Evolutionary conservation across 1,140 invertebrate genomes (phyloP).

Genomic region (Agrilus planipennis): DNA sequence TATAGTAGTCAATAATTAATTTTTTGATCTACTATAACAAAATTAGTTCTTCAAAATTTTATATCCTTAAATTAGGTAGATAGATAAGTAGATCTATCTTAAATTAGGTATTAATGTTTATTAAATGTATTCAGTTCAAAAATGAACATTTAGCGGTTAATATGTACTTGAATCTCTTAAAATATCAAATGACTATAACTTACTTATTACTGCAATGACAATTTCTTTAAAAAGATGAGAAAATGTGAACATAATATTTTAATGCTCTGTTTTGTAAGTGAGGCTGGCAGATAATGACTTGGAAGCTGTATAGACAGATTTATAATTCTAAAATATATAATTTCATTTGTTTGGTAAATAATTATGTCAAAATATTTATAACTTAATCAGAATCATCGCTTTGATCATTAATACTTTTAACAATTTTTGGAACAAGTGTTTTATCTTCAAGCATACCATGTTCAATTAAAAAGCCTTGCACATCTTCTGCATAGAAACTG

Average conservation of each 20-base stretch:
- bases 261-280: not conserved
- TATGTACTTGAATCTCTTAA: not conserved
- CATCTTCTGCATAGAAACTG: conserved; percentile 82
- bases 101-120: too few relatives aligned
- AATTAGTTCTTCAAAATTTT: not conserved
- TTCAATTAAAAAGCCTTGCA: conserved; percentile 83
- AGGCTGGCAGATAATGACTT: not conserved
- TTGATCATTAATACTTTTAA: conserved; percentile 17
- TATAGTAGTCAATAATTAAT: not conserved
- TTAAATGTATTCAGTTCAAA: not conserved
- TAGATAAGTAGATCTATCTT: too few relatives aligned
- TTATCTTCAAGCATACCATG: conserved; percentile 66
- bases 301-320: not conserved
- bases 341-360: not conserved
- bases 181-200: not conserved
- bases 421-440: conserved; percentile 29
- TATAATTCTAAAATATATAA: not conserved
- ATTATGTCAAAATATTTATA: conserved; percentile 7
- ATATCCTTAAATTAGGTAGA: not conserved
- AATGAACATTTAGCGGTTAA: not conserved
- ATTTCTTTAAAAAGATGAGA: not conserved
- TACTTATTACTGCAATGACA: not conserved
- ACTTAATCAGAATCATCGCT: conserved; percentile 8
- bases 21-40: not conserved
- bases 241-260: not conserved